Evolutionary conservation across 2,888 invertebrate genomes (phyloP).

Genomic region (Electrophaes corylata): DNA sequence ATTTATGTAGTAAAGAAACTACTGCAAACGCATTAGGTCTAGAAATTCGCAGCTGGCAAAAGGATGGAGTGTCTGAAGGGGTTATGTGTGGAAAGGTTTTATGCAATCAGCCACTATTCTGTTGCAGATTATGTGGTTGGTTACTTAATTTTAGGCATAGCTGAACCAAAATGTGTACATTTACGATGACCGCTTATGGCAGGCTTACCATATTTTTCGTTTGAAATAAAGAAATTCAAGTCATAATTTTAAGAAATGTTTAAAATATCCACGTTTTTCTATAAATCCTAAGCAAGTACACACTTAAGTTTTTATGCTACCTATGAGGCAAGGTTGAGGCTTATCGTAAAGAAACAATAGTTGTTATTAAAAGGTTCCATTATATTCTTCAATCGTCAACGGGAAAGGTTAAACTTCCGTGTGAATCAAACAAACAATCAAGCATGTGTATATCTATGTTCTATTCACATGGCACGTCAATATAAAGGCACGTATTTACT

Average conservation of each 20-base stretch:
- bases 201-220: background rate
- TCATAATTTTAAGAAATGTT: background rate
- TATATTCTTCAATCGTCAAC: conserved; percentile 43
- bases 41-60: no score
- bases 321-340: conserved; percentile 32
- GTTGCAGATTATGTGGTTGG: no score
- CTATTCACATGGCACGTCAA: conserved; percentile 26
- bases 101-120: no score
- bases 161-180: no score
- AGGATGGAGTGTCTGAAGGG: no score
- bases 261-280: conserved; percentile 3
- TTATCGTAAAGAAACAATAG: conserved; percentile 35
- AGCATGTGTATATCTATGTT: conserved; percentile 33
- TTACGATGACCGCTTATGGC: no score
- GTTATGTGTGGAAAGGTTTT: no score
- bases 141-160: no score
- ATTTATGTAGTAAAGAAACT: no score
- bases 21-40: no score
- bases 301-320: conserved; percentile 20
- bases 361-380: conserved; percentile 35
- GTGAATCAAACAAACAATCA: conserved; percentile 60
- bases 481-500: conserved; percentile 11
- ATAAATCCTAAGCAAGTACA: conserved; percentile 1
- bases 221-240: background rate
- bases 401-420: conserved; percentile 72